Percentiles rank a stretch among this genome's conserved stretches.
These are phyloP conservation scores for Dexiosoma caninum DNA, from an alignment of 2,888 invertebrate species.

Conservation along the genomic window DNA sequence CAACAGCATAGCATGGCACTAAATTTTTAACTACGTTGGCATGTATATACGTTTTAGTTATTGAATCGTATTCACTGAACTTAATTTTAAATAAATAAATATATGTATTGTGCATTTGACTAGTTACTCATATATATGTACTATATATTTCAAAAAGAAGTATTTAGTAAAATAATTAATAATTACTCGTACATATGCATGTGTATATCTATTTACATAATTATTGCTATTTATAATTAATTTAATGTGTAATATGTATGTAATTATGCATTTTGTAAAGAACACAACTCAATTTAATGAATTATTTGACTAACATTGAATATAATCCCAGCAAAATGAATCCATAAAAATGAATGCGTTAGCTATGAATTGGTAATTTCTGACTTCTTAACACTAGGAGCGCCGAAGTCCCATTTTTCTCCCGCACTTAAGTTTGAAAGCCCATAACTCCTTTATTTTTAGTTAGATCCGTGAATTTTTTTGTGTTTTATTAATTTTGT, in stretches of 20 bases:
- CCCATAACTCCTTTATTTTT: no score
- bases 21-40: slow-evolving; percentile 39
- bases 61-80: slow-evolving; percentile 4
- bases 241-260: neutral
- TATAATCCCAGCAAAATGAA: no score
- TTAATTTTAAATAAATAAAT: neutral
- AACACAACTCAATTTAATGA: neutral
- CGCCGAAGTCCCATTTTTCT: no score
- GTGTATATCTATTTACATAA: neutral
- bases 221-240: neutral
- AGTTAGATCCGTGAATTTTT: no score
- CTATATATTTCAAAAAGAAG: no score
- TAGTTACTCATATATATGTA: slow-evolving; percentile 29
- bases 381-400: no score
- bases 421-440: no score
- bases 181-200: neutral
- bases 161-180: slow-evolving; percentile 1
- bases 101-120: slow-evolving; percentile 45
- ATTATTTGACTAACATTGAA: no score
- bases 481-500: no score
- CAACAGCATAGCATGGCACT: slow-evolving; percentile 62
- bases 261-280: no score
- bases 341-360: no score
- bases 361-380: no score
- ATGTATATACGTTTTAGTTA: slow-evolving; percentile 17